Evolutionary conservation across 2,797 vertebrate species (phyloP).

Genomic region (Rhincodon typus): DNA sequence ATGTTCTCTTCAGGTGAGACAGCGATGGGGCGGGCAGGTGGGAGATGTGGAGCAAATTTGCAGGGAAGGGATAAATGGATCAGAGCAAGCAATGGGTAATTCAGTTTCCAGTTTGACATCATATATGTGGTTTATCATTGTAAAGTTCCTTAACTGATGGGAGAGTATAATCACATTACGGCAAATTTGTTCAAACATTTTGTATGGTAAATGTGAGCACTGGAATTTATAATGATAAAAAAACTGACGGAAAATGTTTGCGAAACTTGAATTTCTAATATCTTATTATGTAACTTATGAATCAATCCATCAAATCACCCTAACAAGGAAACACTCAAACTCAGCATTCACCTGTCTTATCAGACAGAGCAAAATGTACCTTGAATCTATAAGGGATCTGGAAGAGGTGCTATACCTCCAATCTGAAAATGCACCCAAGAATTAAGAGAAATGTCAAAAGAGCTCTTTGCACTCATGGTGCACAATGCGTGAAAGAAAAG

Average conservation of each 20-base stretch:
- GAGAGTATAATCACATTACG: background rate
- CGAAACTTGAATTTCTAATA: background rate
- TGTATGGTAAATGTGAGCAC: background rate
- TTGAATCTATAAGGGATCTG: background rate
- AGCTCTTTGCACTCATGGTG: background rate
- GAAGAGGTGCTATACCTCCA: background rate
- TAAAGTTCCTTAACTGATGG: background rate
- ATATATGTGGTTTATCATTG: background rate
- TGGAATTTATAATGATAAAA: background rate
- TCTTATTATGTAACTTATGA: background rate
- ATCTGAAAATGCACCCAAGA: background rate
- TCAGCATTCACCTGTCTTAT: background rate
- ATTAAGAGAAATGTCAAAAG: background rate
- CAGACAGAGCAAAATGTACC: background rate
- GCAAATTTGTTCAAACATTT: background rate
- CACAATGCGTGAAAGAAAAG: no score
- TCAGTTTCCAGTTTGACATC: background rate
- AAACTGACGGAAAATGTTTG: background rate
- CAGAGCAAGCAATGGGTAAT: background rate
- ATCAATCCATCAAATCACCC: background rate
- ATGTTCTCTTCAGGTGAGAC: background rate
- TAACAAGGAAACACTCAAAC: background rate
- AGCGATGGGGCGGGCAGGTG: no score
- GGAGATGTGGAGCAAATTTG: no score
- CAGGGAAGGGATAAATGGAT: background rate